Evolutionary conservation across 23 tunicate species (phyloP), one percentile per base, ranked within the genome.

Genomic region (Ascidia mentula): DNA sequence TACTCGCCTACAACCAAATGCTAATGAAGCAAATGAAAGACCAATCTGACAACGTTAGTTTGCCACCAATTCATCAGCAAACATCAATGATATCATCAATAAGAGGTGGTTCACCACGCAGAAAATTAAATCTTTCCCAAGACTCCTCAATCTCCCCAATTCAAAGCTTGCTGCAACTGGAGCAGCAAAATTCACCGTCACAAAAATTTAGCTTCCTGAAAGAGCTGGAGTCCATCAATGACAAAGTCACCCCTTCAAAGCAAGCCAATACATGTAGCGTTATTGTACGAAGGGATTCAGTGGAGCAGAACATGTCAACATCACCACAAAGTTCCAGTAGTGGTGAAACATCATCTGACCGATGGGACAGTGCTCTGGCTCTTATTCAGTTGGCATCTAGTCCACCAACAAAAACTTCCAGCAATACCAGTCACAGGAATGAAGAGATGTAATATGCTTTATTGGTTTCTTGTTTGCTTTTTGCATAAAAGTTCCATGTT

Each of bases 361-460:
- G 90, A 0, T 91, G 97, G 97, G 86, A 91, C 39, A 85, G 97
- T 13, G 97, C 97, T 0, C 31, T 91, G 36, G 97, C 97, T 5
- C 77, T 91, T 45, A 91, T 91, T 69, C 97, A 91, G 72, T 79
- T 91, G 24, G 97, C 97, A 3, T 81, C 88, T 12, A 91, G 97
- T 53, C 97, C 97, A 12, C 97, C 97, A 0, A 46, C 88, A 53
- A 53, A 53, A 28, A 28, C 24, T 53, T 53, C 65, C 24, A 28
- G 28, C 22, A 53, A 53, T 53, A 53, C 22, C 24, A 20, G 65
- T 53, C 28, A 53, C 17, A 45, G 18, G 18, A 45, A 17, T 45
- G 17, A 17, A 45, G 18, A 45, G 18, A 45, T 45, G 17, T 45
- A 45, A 45, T 15, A 15, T 15, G 60, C 18, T 45, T 70, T 70